Evolutionary conservation across 2,797 vertebrate species (phyloP).

Genomic region (Notolabrus celidotus): DNA sequence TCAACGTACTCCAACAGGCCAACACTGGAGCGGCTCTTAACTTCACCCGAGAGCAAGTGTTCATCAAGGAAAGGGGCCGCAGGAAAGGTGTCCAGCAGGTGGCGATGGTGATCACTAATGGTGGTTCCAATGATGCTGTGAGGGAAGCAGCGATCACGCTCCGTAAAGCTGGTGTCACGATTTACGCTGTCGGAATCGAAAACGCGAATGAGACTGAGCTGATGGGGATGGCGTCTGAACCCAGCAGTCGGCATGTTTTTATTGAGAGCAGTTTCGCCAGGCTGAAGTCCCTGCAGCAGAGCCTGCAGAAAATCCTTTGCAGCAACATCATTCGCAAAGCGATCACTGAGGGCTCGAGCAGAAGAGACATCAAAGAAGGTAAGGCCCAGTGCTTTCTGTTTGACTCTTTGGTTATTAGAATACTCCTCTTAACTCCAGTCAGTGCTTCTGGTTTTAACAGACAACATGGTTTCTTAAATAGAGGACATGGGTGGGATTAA

Average conservation of each 20-base stretch:
- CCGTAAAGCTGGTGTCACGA: constrained; percentile 72
- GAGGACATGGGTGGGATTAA: too few species aligned
- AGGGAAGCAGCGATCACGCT: constrained; percentile 75
- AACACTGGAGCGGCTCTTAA: constrained; percentile 83
- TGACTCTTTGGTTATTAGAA: too few species aligned
- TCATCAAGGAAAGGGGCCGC: constrained; percentile 78
- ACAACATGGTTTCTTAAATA: too few species aligned
- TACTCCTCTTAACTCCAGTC: too few species aligned
- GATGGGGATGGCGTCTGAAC: constrained; percentile 83
- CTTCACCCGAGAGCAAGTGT: constrained; percentile 77
- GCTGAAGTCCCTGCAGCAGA: constrained; percentile 74
- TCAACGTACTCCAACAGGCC: too few species aligned
- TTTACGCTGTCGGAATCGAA: constrained; percentile 85
- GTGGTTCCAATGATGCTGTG: constrained; percentile 81
- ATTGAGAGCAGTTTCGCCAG: constrained; percentile 80
- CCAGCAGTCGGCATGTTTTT: constrained; percentile 78
- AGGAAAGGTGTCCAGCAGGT: constrained; percentile 84
- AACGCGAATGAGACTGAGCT: constrained; percentile 71
- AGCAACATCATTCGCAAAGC: constrained; percentile 65
- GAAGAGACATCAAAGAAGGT: constrained; percentile 77
- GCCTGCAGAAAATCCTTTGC: constrained; percentile 86
- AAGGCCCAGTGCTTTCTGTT: too few species aligned
- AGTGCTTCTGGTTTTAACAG: too few species aligned
- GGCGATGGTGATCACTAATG: constrained; percentile 86
- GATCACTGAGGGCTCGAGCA: constrained; percentile 17